A percentile compares a stretch with the other conserved stretches of the same genome.
Evolutionary conservation across 1,140 invertebrate species (phyloP).

Genomic region (Heliconius eleuchia): DNA sequence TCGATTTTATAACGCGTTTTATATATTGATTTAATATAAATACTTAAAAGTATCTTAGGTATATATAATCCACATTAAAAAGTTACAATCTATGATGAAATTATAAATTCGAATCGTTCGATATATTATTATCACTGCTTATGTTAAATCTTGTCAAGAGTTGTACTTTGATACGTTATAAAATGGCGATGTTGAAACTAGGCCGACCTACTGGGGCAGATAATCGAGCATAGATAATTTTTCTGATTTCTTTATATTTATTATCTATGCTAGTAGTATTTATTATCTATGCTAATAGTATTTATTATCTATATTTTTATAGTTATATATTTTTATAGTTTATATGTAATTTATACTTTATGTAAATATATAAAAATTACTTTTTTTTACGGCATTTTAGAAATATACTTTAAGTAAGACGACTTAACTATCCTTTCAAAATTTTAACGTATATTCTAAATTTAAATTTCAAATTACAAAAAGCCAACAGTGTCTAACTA

Average conservation of each 20-base stretch:
- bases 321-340: no score
- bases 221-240: conserved; percentile 20
- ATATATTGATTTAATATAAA: neutral
- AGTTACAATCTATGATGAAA: neutral
- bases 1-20: no score
- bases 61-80: neutral
- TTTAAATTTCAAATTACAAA: no score
- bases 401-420: no score
- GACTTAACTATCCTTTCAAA: no score
- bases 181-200: conserved; percentile 13
- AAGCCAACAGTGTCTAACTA: no score
- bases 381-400: no score
- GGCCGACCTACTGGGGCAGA: conserved; percentile 25
- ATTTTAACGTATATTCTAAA: no score
- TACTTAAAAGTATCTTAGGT: neutral
- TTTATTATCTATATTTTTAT: no score
- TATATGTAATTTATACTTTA: no score
- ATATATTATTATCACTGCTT: conserved; percentile 11
- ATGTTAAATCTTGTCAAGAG: conserved; percentile 9
- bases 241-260: conserved; percentile 13
- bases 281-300: no score
- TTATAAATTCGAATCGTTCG: neutral
- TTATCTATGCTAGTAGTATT: neutral
- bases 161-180: conserved; percentile 15
- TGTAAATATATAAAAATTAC: no score